A percentile compares a stretch with the other conserved stretches of the same genome.
These are phyloP conservation scores for Eupithecia centaureata DNA, from an alignment of 2,888 invertebrate species.

Conservation along the genomic window DNA sequence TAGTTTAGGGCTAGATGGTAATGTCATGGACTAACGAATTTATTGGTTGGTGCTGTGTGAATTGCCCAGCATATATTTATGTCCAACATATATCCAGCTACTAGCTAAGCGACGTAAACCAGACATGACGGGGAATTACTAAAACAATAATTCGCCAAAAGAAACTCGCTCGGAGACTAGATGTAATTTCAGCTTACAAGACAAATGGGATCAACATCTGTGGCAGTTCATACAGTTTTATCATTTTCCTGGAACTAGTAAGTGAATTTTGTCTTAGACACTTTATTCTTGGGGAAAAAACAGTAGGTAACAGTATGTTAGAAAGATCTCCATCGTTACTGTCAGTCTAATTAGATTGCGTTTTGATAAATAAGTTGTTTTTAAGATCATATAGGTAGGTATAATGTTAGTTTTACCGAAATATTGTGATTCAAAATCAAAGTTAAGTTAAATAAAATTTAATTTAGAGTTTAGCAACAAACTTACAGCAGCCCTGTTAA, in stretches of 20 bases:
- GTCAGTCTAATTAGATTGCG: neutral
- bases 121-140: neutral
- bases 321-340: neutral
- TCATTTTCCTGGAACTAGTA: slow-evolving; percentile 2
- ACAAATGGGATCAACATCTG: slow-evolving; percentile 45
- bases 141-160: slow-evolving; percentile 14
- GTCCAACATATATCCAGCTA: too few relatives aligned
- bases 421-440: neutral
- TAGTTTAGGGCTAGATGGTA: too few relatives aligned
- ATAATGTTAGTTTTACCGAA: neutral
- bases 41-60: too few relatives aligned
- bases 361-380: neutral
- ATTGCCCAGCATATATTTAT: too few relatives aligned
- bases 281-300: neutral
- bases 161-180: neutral
- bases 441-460: too few relatives aligned
- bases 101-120: too few relatives aligned
- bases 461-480: too few relatives aligned
- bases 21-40: too few relatives aligned
- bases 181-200: slow-evolving; percentile 34
- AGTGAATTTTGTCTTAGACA: neutral
- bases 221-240: slow-evolving; percentile 31
- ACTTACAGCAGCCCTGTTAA: too few relatives aligned
- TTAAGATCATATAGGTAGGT: neutral
- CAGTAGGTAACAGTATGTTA: neutral